Conservation (phyloP, 2,797 vertebrate genomes). For the Pitangus sulphuratus region DNA sequence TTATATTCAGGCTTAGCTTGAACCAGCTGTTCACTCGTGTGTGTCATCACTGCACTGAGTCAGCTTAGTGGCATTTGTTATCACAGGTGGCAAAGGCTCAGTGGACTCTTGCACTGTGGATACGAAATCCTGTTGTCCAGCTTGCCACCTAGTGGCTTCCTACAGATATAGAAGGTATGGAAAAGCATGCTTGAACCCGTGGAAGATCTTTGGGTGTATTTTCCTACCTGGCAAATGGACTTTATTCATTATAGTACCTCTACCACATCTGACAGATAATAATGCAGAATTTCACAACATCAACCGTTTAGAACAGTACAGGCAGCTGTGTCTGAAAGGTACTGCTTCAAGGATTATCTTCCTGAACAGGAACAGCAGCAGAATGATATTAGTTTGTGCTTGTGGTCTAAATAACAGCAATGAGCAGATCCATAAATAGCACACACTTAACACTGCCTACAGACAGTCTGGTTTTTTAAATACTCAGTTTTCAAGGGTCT, state of each 20-base stretch:
- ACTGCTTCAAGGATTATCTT: background rate
- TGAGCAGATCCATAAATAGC: background rate
- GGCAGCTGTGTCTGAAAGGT: background rate
- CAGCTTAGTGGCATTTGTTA: background rate
- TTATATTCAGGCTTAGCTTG: background rate
- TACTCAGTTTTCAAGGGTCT: background rate
- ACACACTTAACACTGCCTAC: background rate
- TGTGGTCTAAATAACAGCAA: background rate
- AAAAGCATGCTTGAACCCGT: background rate
- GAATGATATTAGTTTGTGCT: background rate
- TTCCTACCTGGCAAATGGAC: background rate
- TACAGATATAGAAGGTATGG: background rate
- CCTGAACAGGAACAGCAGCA: background rate
- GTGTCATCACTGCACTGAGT: background rate
- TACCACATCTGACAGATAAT: background rate
- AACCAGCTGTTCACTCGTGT: background rate
- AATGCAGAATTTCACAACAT: background rate
- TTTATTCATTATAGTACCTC: background rate
- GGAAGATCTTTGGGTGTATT: background rate
- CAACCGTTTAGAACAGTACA: background rate
- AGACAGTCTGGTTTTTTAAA: background rate
- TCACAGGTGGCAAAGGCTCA: background rate
- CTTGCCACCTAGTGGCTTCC: slow-evolving; percentile 50
- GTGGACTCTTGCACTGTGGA: background rate
- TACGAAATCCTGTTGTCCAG: background rate